Evolutionary conservation across 2,888 invertebrate species (phyloP).

Genomic region (Cryptus armator): DNA sequence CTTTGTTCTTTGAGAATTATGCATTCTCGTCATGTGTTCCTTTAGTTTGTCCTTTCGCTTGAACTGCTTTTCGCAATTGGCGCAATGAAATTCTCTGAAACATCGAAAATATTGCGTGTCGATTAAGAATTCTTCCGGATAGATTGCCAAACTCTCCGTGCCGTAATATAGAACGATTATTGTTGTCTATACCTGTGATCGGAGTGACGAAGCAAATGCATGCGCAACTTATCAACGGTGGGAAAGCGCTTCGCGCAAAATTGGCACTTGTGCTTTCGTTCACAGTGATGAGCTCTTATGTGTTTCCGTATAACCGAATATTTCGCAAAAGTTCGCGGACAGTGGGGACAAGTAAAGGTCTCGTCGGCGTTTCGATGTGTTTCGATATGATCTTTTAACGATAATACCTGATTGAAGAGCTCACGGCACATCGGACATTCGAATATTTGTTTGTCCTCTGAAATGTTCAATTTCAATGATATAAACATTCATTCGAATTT

Average conservation of each 20-base stretch:
- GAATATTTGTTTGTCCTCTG: conserved; percentile 88
- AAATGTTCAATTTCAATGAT: conserved; percentile 54
- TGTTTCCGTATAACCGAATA: conserved; percentile 91
- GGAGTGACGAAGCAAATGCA: conserved; percentile 88
- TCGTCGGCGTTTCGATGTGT: conserved; percentile 88
- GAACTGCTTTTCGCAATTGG: conserved; percentile 92
- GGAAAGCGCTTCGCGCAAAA: conserved; percentile 90
- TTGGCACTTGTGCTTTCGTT: conserved; percentile 89
- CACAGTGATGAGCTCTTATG: conserved; percentile 91
- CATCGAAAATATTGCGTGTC: neutral
- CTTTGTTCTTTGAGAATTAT: conserved; percentile 85
- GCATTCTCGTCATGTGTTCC: conserved; percentile 90
- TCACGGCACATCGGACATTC: conserved; percentile 91
- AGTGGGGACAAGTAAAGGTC: conserved; percentile 90
- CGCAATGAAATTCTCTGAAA: conserved; percentile 90
- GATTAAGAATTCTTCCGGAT: conserved; percentile 9
- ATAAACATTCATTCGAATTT: neutral
- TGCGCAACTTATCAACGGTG: conserved; percentile 90
- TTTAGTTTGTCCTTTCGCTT: conserved; percentile 91
- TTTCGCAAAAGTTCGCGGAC: conserved; percentile 88
- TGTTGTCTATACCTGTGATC: conserved; percentile 83
- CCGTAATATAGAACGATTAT: neutral
- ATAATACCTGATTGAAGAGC: conserved; percentile 88
- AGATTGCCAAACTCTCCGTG: neutral
- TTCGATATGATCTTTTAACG: conserved; percentile 89